phyloP scores from a whole-genome alignment of 2,888 invertebrate genomes.

The Cybosia mesomella region DNA sequence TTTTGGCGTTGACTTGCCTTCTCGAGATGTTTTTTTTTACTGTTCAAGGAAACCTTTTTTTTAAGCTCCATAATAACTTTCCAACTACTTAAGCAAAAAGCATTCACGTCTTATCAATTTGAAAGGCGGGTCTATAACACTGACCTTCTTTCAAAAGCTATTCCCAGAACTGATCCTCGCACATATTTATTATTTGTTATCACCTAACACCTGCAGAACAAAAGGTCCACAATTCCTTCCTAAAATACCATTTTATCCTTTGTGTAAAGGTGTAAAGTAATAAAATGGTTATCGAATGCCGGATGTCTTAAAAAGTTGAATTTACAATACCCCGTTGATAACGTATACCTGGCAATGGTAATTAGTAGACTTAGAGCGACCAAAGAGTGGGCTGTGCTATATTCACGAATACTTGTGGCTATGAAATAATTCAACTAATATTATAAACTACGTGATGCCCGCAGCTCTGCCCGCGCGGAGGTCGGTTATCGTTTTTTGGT shows the following conservation, averaged over 20 bases:
- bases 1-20: too few relatives aligned
- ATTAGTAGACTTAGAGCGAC: background rate
- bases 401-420: background rate
- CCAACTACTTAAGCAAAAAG: background rate
- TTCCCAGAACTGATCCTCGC: slow-evolving; percentile 25
- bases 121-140: background rate
- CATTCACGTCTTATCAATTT: background rate
- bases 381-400: background rate
- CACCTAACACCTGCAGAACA: slow-evolving; percentile 44
- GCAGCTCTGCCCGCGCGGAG: too few relatives aligned
- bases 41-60: slow-evolving; percentile 7
- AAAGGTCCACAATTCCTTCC: slow-evolving; percentile 38
- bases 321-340: slow-evolving; percentile 31
- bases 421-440: too few relatives aligned
- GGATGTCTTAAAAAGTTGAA: slow-evolving; percentile 46
- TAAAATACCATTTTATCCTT: slow-evolving; percentile 44
- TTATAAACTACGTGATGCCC: too few relatives aligned
- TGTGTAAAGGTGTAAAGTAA: slow-evolving; percentile 57
- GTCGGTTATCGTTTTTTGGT: too few relatives aligned
- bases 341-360: slow-evolving; percentile 22
- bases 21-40: slow-evolving; percentile 1
- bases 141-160: slow-evolving; percentile 8
- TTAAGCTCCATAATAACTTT: background rate
- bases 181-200: slow-evolving; percentile 28
- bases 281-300: slow-evolving; percentile 54